A percentile compares a stretch with the other conserved stretches of the same genome.
These are phyloP conservation scores for Tetranychus cinnabarinus DNA, from an alignment of 1,140 invertebrate genomes.

Conservation along the genomic window DNA sequence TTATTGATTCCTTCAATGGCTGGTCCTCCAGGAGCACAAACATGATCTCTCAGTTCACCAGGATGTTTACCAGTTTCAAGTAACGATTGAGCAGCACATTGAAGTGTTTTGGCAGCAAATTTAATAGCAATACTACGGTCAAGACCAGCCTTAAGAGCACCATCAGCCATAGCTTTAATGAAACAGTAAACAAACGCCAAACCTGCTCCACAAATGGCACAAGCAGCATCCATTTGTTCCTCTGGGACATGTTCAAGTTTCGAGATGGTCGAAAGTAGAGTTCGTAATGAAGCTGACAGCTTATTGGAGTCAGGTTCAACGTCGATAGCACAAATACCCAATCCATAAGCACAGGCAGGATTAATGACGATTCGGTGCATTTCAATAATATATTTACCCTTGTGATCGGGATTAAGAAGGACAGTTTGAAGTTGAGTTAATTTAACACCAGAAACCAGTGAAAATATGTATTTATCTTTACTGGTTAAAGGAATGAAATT, in stretches of 20 bases:
- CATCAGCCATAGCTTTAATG: conserved; percentile 28
- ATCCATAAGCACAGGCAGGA: conserved; percentile 5
- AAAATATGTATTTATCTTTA: conserved; percentile 5
- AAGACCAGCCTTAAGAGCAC: conserved; percentile 35
- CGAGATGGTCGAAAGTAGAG: conserved; percentile 2
- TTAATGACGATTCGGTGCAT: conserved; percentile 11
- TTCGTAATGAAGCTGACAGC: conserved; percentile 1
- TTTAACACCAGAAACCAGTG: conserved; percentile 6
- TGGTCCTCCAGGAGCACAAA: conserved; percentile 33
- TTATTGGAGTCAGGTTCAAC: conserved; percentile 8
- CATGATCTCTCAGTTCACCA: conserved; percentile 25
- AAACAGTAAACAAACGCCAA: conserved; percentile 10
- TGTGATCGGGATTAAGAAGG: conserved; percentile 11
- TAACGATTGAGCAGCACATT: conserved; percentile 36
- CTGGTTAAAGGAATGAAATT: conserved; percentile 6
- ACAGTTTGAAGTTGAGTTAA: conserved; percentile 3
- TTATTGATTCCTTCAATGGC: conserved; percentile 65
- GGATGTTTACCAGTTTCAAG: conserved; percentile 30
- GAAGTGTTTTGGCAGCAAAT: conserved; percentile 23
- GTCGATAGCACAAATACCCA: conserved; percentile 8
- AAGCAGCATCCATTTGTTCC: conserved; percentile 10
- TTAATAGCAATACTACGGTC: conserved; percentile 27
- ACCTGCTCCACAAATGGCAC: conserved; percentile 8
- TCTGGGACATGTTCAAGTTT: conserved; percentile 9
- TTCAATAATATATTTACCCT: conserved; percentile 11